Conservation (phyloP, 1,140 invertebrate species). For the Cryptotermes secundus region DNA sequence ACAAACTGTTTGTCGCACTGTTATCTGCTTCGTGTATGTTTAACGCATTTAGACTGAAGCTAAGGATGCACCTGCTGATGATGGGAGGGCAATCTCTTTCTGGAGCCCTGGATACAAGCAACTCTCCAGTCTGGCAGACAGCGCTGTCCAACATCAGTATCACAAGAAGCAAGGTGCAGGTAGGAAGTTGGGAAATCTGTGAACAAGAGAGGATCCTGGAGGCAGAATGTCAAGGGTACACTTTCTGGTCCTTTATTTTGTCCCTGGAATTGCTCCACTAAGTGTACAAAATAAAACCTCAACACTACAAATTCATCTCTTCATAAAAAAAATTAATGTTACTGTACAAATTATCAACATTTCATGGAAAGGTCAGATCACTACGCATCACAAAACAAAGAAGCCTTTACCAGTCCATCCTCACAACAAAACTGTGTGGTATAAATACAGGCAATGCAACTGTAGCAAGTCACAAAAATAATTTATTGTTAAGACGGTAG, state of each 20-base stretch:
- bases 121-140: no score
- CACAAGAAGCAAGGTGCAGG: no score
- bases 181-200: no score
- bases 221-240: neutral
- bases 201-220: neutral
- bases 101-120: no score
- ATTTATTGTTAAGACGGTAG: neutral
- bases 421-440: slow-evolving; percentile 2
- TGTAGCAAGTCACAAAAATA: slow-evolving; percentile 13
- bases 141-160: no score
- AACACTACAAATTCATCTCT: neutral
- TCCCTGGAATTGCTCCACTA: neutral
- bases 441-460: neutral
- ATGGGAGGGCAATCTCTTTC: no score
- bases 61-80: no score
- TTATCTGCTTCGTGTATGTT: no score
- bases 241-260: neutral
- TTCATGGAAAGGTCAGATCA: slow-evolving; percentile 1
- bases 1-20: no score
- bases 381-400: neutral
- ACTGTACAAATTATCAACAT: slow-evolving; percentile 20
- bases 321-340: slow-evolving; percentile 17
- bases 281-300: slow-evolving; percentile 16
- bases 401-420: neutral
- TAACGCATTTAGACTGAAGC: no score